Base-by-base conservation (phyloP, 2,113 vertebrate species). In the Choloepus hoffmanni region DNA sequence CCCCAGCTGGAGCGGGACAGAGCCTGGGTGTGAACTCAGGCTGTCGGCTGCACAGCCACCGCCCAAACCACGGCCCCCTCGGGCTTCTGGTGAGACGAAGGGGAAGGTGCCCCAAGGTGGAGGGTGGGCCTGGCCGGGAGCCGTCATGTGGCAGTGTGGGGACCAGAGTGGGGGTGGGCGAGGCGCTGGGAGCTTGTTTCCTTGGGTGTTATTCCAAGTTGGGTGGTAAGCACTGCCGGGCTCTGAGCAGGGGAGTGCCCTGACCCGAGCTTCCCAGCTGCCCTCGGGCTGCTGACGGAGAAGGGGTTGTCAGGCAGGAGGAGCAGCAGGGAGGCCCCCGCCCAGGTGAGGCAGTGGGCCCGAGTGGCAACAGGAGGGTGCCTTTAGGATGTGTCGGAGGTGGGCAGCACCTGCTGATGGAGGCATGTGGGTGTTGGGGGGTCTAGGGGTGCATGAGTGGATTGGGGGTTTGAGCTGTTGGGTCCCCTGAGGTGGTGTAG, bases 341-440 rank as follows among this genome's bases (percentile, higher is more conserved):
- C 26, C 72, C 45, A 43, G 45, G 10, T 0, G 28, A 30, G 18
- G 73, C 21, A 2, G 12, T 19, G 40, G 48, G 24, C 30, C 30
- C 0, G 0, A 19, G 11, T 48, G 40, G 78, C 28, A 2, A 0
- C 5, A 5, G 55, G 55, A 9, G 30, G 18, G 77, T 23, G 0
- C n/a, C 21, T 67, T 5, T 40, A 45, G 14, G 76, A 12, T 19
- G 9, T 30, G 45, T 19, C 9, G 11, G 40, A 43, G 67, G 33
- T 19, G 13, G 19, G 7, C 1, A 3, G 33, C 33, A 1, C 4
- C 15, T n/a, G 14, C 15, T 18, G 15, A 1, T 7, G 55, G 36
- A 14, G 0, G 0, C 6, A 8, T n/a, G 30, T 30, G 14, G 65
- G 65, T 60, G 58, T 60, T 60, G 65, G 11, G 16, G 33, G 23